These are phyloP conservation scores for Muscicapa comitata DNA, from an alignment of 2,797 vertebrate genomes.

Conservation along the genomic window DNA sequence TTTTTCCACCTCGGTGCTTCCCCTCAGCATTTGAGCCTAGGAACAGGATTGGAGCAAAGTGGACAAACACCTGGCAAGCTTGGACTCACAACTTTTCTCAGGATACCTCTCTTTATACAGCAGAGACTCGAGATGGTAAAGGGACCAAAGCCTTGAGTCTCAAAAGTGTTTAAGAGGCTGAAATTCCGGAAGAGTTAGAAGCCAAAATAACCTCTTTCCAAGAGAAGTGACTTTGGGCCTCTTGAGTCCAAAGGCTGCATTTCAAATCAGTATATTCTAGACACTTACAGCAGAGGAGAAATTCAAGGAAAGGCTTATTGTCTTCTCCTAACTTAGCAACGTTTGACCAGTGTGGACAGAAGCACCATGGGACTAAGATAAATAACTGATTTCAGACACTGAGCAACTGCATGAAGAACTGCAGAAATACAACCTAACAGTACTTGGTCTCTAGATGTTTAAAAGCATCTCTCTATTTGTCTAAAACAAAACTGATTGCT, in stretches of 20 bases:
- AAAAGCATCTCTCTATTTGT: background rate
- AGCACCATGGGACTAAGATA: background rate
- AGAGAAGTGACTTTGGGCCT: background rate
- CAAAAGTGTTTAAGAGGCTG: background rate
- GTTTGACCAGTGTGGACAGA: background rate
- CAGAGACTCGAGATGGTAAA: background rate
- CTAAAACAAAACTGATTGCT: background rate
- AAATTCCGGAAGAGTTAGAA: background rate
- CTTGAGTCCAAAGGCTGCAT: background rate
- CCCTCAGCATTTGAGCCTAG: background rate
- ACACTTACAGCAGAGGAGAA: background rate
- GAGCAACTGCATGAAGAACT: background rate
- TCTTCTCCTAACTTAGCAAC: background rate
- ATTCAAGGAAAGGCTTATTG: background rate
- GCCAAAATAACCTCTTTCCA: background rate
- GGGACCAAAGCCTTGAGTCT: background rate
- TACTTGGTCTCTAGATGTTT: background rate
- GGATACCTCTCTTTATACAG: background rate
- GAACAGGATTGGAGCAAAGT: background rate
- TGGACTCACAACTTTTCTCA: background rate
- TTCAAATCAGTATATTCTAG: background rate
- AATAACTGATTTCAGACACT: background rate
- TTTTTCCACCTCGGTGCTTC: background rate
- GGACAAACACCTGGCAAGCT: accelerated
- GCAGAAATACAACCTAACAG: background rate